A percentile compares a stretch with the other conserved stretches of the same genome.
These are phyloP conservation scores for Sardinella longiceps DNA, from an alignment of 2,797 vertebrate species.

Conservation along the genomic window DNA sequence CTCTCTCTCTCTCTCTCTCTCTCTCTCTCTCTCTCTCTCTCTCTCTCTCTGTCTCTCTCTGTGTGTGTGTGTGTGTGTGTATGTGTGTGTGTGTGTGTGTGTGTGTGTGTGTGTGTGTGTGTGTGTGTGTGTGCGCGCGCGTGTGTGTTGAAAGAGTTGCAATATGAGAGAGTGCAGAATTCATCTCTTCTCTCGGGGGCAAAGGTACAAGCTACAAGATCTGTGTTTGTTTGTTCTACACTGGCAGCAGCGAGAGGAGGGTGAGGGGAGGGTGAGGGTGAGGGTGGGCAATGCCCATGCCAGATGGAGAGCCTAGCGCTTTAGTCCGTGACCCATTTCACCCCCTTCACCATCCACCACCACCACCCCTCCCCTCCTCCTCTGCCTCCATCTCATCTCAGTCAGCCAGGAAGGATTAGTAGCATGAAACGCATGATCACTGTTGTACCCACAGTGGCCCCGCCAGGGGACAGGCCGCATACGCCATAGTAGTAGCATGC, in stretches of 20 bases:
- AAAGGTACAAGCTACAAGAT: conserved; percentile 29
- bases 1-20: too few species aligned
- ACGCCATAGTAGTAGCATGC: neutral
- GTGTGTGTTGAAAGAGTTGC: neutral
- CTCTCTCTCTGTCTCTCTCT: too few species aligned
- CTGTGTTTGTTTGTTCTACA: conserved; percentile 38
- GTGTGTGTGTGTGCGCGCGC: neutral
- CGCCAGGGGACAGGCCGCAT: neutral
- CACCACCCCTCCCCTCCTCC: conserved; percentile 29
- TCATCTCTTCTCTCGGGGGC: neutral
- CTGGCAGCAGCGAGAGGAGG: conserved; percentile 13
- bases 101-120: conserved; percentile 4
- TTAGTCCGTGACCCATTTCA: conserved; percentile 70
- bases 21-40: too few species aligned
- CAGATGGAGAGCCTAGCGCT: conserved; percentile 68
- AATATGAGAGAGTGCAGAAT: neutral
- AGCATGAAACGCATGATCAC: conserved; percentile 41
- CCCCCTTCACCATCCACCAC: too few species aligned
- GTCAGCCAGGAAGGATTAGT: conserved; percentile 61
- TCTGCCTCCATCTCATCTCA: conserved; percentile 27
- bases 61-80: too few species aligned
- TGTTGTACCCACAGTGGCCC: neutral
- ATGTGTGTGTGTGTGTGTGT: neutral
- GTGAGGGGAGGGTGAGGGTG: conserved; percentile 34
- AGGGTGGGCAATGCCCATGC: conserved; percentile 28